These are phyloP conservation scores for Porites divaricata DNA, from an alignment of 92 coral and sea anemone genomes.

Conservation along the genomic window DNA sequence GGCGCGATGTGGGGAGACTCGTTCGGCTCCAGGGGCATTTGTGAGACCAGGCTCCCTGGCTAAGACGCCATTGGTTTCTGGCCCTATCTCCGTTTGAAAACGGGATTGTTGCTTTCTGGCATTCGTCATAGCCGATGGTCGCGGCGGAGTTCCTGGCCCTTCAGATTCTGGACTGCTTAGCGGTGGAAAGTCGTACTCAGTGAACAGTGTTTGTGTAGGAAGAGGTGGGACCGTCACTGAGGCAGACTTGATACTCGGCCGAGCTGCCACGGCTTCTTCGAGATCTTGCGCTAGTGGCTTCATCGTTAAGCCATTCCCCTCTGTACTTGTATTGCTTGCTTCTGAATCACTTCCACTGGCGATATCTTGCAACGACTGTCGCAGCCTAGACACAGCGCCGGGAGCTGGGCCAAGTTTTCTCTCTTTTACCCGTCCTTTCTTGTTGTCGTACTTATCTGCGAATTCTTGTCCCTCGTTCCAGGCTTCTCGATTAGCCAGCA, in stretches of 20 bases:
- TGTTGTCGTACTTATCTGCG: conserved; percentile 63
- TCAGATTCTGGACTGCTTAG: conserved; percentile 89
- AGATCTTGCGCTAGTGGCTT: neutral
- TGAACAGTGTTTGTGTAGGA: conserved; percentile 48
- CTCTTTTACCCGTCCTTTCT: conserved; percentile 72
- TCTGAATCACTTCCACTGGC: conserved; percentile 31
- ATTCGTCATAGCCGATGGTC: conserved; percentile 17
- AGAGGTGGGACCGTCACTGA: conserved; percentile 5
- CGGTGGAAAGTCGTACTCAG: conserved; percentile 89
- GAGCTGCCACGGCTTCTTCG: neutral
- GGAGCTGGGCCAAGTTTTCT: conserved; percentile 38
- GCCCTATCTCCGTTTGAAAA: conserved; percentile 12
- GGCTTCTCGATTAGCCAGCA: conserved; percentile 41
- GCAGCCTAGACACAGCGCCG: conserved; percentile 20
- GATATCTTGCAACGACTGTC: conserved; percentile 8
- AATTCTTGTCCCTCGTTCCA: conserved; percentile 93
- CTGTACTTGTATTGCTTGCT: conserved; percentile 1
- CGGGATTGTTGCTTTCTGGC: neutral
- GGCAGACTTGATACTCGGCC: conserved; percentile 3
- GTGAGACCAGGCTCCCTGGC: conserved; percentile 20
- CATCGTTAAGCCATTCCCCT: neutral
- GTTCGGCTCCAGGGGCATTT: neutral
- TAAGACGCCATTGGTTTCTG: neutral
- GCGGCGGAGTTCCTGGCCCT: conserved; percentile 60
- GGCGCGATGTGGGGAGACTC: conserved; percentile 16